Evolutionary conservation across 2,888 invertebrate species (phyloP).

Genomic region (Entomobrya multifasciata): DNA sequence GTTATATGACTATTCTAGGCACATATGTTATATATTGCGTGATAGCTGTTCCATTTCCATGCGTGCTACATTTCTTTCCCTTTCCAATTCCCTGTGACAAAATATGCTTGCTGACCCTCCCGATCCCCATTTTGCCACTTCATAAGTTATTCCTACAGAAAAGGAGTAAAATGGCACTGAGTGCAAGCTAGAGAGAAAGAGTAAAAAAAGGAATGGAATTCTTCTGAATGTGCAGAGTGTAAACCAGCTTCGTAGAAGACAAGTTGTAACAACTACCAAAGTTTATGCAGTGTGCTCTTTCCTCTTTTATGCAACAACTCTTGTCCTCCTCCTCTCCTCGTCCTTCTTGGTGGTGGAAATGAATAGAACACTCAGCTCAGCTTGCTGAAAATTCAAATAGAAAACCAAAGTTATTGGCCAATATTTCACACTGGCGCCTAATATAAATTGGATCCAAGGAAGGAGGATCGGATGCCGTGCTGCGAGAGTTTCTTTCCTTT

Average conservation of each 20-base stretch:
- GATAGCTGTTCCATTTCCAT: not conserved
- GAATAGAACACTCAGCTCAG: not conserved
- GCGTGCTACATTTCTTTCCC: slow-evolving; percentile 2
- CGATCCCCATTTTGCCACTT: slow-evolving; percentile 64
- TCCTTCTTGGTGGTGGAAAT: slow-evolving; percentile 25
- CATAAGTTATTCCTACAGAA: slow-evolving; percentile 59
- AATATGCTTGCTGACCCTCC: slow-evolving; percentile 68
- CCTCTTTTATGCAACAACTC: slow-evolving; percentile 43
- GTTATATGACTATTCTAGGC: no score
- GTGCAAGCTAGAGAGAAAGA: not conserved
- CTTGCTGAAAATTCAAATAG: slow-evolving; percentile 49
- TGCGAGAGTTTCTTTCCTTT: not conserved
- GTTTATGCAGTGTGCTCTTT: slow-evolving; percentile 4
- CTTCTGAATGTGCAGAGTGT: not conserved
- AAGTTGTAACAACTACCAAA: slow-evolving; percentile 1
- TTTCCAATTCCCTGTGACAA: slow-evolving; percentile 42
- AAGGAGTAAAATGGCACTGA: slow-evolving; percentile 8
- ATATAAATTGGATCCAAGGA: slow-evolving; percentile 37
- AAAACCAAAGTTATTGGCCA: slow-evolving; percentile 45
- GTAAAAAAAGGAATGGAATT: not conserved
- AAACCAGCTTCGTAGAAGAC: no score
- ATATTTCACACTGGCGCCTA: slow-evolving; percentile 51
- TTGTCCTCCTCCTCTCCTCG: not conserved
- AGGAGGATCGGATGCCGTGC: not conserved
- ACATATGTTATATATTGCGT: not conserved